Evolutionary conservation across 2,113 vertebrate species (phyloP), one percentile per base, ranked within the genome.

Genomic region (Antechinus flavipes): DNA sequence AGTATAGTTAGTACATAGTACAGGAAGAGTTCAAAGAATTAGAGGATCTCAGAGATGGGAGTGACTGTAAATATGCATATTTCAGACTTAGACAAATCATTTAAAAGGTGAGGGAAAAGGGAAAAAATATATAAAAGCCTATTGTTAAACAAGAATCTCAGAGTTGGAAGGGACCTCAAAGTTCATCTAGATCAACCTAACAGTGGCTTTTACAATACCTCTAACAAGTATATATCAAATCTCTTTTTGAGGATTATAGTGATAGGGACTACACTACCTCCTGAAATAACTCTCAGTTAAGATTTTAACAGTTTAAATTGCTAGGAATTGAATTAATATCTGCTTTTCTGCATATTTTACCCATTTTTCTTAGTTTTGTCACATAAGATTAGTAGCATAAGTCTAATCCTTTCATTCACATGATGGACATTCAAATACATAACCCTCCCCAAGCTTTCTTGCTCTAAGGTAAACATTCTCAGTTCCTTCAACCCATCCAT

Each of bases 171-270:
- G n/a, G n/a, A 2, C 5, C 7, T 90, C 90, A 93, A 91, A 92
- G 53, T 89, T 91, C 89, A 96, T 11, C 12, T 53, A 46, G 46
- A 92, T 94, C 91, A 91, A 91, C 46, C 61, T 97, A 58, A 92
- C 2, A 94, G 23, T 8, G 16, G 2, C 50, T 14, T 91, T 27
- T n/a, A 54, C 52, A 35, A 68, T 12, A 35, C 35, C 12, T 11
- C 61, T 35, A 3, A 68, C 61, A 68, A 68, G 30, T 35, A 35
- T 30, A 16, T 11, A 68, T 35, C 61, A 68, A 68, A 68, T 30
- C 4, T 68, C 61, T 10, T 68, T 22, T 68, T 14, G 30, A 68
- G 30, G 30, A 68, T 68, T 68, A 14, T 3, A 68, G 30, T 35
- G 11, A 68, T 35, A 27, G 58, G 27, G 12, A 35, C 12, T 1